Percentiles rank a stretch among this genome's conserved stretches.
phyloP scores from a whole-genome alignment of 2,888 invertebrate genomes.

The Chloroclysta siterata region DNA sequence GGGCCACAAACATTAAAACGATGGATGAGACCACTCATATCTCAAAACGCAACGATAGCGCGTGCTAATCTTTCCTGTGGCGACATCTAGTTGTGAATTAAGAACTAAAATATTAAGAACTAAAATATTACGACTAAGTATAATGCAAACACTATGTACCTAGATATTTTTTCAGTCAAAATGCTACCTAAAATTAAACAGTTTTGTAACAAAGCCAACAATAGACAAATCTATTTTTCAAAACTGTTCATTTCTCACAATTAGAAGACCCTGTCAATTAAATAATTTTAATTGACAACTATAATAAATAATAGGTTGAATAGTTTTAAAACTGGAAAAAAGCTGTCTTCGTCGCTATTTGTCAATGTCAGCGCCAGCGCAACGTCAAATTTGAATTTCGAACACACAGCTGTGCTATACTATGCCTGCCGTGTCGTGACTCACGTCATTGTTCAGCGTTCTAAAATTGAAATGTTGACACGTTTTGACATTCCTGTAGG shows the following conservation, averaged over 20 bases:
- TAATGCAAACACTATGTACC: too few relatives aligned
- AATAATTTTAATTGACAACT: conserved; percentile 1
- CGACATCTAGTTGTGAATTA: too few relatives aligned
- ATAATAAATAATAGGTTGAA: not conserved
- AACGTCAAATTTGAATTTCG: conserved; percentile 66
- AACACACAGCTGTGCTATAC: conserved; percentile 41
- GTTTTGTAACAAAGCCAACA: not conserved
- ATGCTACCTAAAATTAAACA: not conserved
- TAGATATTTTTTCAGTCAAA: too few relatives aligned
- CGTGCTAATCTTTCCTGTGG: too few relatives aligned
- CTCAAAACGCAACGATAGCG: too few relatives aligned
- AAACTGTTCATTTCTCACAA: conserved; percentile 21
- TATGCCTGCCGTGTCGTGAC: conserved; percentile 26
- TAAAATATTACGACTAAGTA: too few relatives aligned
- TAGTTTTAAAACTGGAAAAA: conserved; percentile 29
- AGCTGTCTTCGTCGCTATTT: conserved; percentile 49
- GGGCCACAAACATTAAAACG: too few relatives aligned
- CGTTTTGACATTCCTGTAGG: conserved; percentile 51
- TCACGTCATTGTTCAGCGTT: conserved; percentile 33
- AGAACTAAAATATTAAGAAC: too few relatives aligned
- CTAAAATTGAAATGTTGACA: conserved; percentile 43
- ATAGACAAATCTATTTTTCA: not conserved
- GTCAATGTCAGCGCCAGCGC: conserved; percentile 55
- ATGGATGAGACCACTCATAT: too few relatives aligned
- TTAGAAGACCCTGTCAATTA: conserved; percentile 48